A percentile compares a stretch with the other conserved stretches of the same genome.
Evolutionary conservation across 64 coral and sea anemone genomes (phyloP).

Genomic region (Exaiptasia diaphana): DNA sequence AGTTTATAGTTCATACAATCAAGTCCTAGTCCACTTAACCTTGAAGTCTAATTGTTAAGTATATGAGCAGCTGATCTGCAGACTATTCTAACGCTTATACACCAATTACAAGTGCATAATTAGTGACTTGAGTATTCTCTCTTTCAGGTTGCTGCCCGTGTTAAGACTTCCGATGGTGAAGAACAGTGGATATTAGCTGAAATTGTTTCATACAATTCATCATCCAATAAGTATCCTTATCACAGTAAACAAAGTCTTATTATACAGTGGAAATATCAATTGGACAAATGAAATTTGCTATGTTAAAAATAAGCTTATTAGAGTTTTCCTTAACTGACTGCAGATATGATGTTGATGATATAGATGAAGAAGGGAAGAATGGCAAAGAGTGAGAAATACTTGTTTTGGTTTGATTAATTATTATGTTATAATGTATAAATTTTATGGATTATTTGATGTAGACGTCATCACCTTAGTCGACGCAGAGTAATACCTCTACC

Average conservation of each 20-base stretch:
- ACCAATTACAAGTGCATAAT: no score
- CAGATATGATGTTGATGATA: conserved; percentile 98
- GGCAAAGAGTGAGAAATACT: conserved; percentile 71
- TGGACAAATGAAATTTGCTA: background rate
- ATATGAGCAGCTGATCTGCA: no score
- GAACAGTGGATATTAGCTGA: conserved; percentile 98
- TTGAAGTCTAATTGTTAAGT: no score
- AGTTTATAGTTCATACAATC: no score
- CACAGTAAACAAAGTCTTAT: background rate
- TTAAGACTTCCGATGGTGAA: conserved; percentile 85
- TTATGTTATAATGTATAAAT: no score
- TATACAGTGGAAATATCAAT: background rate
- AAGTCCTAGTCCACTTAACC: no score
- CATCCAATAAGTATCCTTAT: conserved; percentile 87
- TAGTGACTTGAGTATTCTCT: no score
- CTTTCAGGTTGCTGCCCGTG: conserved; percentile 84
- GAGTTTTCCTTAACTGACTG: conserved; percentile 38
- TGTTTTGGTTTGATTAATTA: background rate
- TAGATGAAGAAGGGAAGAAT: conserved; percentile 96
- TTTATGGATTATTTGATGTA: no score
- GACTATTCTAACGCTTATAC: no score
- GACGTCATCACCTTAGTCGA: conserved; percentile 90
- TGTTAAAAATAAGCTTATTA: background rate
- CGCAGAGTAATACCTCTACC: conserved; percentile 87
- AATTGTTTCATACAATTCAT: conserved; percentile 88